A percentile compares a stretch with the other conserved stretches of the same genome.
Conservation (phyloP, 2,797 vertebrate species). For the Lophius americanus region DNA sequence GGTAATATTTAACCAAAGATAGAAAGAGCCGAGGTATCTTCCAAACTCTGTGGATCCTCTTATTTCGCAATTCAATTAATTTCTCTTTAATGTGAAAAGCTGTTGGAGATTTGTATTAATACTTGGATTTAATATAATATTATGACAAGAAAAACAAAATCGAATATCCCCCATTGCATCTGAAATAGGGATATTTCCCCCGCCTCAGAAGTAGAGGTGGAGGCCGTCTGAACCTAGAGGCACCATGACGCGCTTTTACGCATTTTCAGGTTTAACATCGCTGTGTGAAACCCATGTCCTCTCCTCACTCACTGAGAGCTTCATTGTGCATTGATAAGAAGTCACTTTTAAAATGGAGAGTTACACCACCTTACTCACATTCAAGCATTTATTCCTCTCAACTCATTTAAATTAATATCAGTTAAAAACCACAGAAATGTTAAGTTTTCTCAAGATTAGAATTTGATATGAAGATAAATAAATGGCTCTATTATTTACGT, state of each 20-base stretch:
- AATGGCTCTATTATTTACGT: not conserved
- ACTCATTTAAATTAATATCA: not conserved
- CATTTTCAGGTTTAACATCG: constrained; percentile 76
- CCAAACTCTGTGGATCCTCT: not conserved
- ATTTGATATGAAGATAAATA: not conserved
- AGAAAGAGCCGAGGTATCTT: not conserved
- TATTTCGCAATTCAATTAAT: not conserved
- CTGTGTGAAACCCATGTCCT: constrained; percentile 74
- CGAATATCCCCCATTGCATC: not conserved
- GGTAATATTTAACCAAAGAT: constrained; percentile 59
- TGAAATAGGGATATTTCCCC: not conserved
- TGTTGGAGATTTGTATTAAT: not conserved
- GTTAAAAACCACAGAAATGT: not conserved
- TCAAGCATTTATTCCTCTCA: not conserved
- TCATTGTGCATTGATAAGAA: constrained; percentile 80
- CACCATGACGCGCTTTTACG: constrained; percentile 79
- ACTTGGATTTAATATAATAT: too few relatives aligned
- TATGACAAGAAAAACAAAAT: not conserved
- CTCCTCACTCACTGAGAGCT: constrained; percentile 70
- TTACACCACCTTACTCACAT: constrained; percentile 3
- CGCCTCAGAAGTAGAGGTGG: constrained; percentile 25
- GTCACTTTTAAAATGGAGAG: constrained; percentile 29
- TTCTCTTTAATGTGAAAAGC: not conserved
- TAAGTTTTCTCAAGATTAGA: not conserved
- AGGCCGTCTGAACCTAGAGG: constrained; percentile 56